Percentiles rank a stretch among this genome's conserved stretches.
Conservation (phyloP, 1,140 invertebrate genomes). For the Drosophila auraria region DNA sequence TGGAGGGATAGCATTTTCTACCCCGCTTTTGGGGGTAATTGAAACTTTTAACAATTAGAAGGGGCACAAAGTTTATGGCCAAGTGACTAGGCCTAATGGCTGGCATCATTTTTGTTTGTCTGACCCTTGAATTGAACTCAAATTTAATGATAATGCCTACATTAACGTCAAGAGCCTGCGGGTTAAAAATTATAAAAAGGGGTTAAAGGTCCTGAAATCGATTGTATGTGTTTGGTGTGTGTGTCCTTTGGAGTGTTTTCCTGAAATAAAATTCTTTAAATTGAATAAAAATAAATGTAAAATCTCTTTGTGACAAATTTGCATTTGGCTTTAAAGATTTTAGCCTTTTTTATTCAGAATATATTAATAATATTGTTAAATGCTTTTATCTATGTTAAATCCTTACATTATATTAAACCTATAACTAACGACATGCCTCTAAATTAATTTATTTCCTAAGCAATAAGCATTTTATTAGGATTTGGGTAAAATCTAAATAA, state of each 20-base stretch:
- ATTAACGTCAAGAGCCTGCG: constrained; percentile 21
- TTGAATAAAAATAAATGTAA: not conserved
- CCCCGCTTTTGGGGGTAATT: constrained; percentile 48
- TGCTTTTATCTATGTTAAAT: too few species aligned
- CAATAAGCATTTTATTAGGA: too few species aligned
- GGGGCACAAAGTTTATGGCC: constrained; percentile 19
- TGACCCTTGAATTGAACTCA: constrained; percentile 43
- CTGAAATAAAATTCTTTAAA: too few species aligned
- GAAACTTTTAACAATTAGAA: constrained; percentile 73
- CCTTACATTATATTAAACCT: too few species aligned
- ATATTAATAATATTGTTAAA: too few species aligned
- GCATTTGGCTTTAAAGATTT: not conserved
- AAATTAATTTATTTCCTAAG: too few species aligned
- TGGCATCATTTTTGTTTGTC: constrained; percentile 49
- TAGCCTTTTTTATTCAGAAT: too few species aligned
- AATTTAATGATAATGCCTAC: constrained; percentile 49
- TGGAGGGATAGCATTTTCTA: constrained; percentile 13
- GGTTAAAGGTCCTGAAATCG: not conserved
- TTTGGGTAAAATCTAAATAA: too few species aligned
- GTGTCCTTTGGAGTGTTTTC: not conserved
- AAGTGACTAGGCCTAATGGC: constrained; percentile 38
- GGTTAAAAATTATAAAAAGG: not conserved
- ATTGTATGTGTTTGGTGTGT: not conserved
- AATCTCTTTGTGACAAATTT: not conserved
- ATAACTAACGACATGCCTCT: too few species aligned